Evolutionary conservation across 2,888 invertebrate species (phyloP).

Genomic region (Megastigmus dorsalis): DNA sequence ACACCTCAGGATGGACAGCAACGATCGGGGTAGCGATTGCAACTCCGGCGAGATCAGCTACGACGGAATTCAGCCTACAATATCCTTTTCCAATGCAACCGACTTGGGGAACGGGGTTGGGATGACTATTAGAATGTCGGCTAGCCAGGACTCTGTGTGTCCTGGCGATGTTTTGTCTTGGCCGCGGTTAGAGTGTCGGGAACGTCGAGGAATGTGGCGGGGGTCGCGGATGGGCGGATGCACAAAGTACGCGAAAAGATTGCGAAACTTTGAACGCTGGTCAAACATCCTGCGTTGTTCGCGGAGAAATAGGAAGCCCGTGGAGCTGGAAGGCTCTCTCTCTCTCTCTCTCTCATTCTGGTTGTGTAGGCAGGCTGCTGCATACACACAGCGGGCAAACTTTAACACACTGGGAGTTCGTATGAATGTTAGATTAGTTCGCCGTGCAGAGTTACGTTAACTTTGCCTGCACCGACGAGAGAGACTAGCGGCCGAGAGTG

Average conservation of each 20-base stretch:
- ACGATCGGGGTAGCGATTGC: constrained; percentile 92
- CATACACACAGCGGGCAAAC: constrained; percentile 2
- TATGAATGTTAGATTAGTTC: constrained; percentile 72
- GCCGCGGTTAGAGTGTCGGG: too few species aligned
- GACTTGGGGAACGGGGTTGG: neutral
- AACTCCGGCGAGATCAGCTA: constrained; percentile 93
- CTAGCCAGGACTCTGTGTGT: too few species aligned
- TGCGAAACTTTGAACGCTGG: constrained; percentile 39
- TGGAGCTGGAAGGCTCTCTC: constrained; percentile 29
- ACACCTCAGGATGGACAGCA: constrained; percentile 86
- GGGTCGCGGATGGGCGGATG: too few species aligned
- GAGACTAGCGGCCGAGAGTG: too few species aligned
- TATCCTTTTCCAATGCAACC: constrained; percentile 89
- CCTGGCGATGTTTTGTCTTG: too few species aligned
- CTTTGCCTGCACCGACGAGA: constrained; percentile 66
- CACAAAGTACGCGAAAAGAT: constrained; percentile 47
- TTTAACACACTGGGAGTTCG: constrained; percentile 57
- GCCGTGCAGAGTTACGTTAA: constrained; percentile 68
- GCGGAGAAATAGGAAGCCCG: constrained; percentile 41
- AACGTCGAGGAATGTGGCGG: neutral
- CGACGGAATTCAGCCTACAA: constrained; percentile 95
- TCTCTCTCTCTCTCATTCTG: neutral
- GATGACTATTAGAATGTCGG: too few species aligned
- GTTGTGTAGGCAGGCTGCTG: too few species aligned
- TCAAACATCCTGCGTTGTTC: constrained; percentile 41